Percentiles rank a stretch among this genome's conserved stretches.
Evolutionary conservation across 2,888 invertebrate genomes (phyloP).

Genomic region (Pandemis corylana): DNA sequence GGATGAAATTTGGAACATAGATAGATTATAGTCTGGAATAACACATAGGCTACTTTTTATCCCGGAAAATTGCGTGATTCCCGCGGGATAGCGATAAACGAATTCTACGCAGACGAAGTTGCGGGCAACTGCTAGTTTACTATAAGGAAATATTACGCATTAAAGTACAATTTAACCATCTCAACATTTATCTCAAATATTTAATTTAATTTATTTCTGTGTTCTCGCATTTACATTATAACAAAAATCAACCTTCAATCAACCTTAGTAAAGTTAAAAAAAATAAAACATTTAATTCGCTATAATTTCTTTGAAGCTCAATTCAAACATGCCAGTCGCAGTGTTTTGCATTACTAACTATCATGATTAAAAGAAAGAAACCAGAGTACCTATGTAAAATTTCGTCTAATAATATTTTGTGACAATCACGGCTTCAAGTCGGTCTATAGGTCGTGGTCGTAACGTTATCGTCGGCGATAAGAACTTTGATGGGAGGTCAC

Average conservation of each 20-base stretch:
- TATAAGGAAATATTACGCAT: no score
- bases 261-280: not conserved
- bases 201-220: no score
- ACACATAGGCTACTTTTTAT: no score
- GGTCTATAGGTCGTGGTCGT: constrained; percentile 56
- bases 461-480: constrained; percentile 53
- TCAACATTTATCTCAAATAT: no score
- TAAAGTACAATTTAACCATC: no score
- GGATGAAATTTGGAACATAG: no score
- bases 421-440: constrained; percentile 17
- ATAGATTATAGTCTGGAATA: no score
- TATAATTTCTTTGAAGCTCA: not conserved
- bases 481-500: constrained; percentile 60
- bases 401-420: not conserved
- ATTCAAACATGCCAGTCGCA: not conserved
- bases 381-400: not conserved
- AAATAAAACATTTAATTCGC: not conserved
- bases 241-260: not conserved
- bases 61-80: no score
- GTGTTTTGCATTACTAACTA: not conserved
- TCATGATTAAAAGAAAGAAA: not conserved
- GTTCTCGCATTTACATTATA: no score
- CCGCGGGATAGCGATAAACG: no score
- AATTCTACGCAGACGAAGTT: no score
- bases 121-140: no score